These are phyloP conservation scores for Tinamus guttatus DNA, from an alignment of 2,113 vertebrate species.

Conservation along the genomic window DNA sequence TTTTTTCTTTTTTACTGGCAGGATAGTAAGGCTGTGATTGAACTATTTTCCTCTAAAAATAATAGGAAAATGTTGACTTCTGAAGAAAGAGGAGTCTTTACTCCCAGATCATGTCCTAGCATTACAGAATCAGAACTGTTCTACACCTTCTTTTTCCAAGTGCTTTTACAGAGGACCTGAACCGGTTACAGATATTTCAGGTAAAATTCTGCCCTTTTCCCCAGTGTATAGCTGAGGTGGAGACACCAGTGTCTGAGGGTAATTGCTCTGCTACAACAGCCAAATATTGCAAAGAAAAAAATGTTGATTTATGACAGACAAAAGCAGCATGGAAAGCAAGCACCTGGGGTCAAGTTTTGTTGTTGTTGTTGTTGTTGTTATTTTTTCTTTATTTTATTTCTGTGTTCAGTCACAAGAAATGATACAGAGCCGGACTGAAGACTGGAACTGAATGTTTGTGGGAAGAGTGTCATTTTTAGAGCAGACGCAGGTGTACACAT, in stretches of 20 bases:
- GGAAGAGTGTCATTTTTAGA: slow-evolving; percentile 51
- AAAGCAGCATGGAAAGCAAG: slow-evolving; percentile 37
- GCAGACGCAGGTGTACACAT: slow-evolving; percentile 35
- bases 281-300: slow-evolving; percentile 32
- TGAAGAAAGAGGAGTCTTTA: not conserved
- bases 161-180: not conserved
- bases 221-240: not conserved
- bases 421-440: slow-evolving; percentile 12
- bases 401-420: slow-evolving; percentile 5
- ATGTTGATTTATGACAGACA: slow-evolving; percentile 59
- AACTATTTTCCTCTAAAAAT: not conserved
- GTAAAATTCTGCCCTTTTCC: not conserved
- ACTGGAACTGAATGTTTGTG: slow-evolving; percentile 32
- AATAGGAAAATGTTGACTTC: not conserved
- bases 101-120: not conserved
- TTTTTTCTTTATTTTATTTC: not conserved
- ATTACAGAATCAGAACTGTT: not conserved
- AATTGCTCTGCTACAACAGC: slow-evolving; percentile 49
- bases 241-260: slow-evolving; percentile 18
- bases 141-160: not conserved
- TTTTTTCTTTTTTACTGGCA: not conserved
- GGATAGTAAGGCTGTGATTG: not conserved
- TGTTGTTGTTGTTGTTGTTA: not conserved
- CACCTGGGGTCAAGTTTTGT: slow-evolving; percentile 38
- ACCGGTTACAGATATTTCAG: not conserved